Base-by-base conservation (phyloP, 2,113 vertebrate genomes). In the Ophthalmolycus amberensis region DNA sequence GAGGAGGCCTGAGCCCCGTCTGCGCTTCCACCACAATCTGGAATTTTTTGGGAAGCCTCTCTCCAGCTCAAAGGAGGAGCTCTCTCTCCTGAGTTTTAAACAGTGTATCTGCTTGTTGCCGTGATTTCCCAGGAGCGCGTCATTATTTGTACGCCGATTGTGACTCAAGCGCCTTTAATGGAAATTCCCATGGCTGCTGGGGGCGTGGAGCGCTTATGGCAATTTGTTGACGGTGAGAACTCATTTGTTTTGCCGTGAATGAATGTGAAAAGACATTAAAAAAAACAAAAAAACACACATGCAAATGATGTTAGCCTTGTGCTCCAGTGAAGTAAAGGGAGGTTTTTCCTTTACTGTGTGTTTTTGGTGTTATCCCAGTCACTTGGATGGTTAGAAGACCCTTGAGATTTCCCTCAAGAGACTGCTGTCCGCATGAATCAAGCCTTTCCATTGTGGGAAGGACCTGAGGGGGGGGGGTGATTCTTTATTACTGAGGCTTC, bases 21-120 rank as follows among this genome's bases (percentile, higher is more conserved):
- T 92, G 92, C 54, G 91, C 93, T 87, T 93, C 94, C 91, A 90
- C 87, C 94, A 93, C 95, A n/a, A 95, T 90, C 95, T 94, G 85
- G 94, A n/a, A 95, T 94, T 93, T 94, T 93, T 88, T 91, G 93
- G 90, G 90, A 87, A 89, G 90, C 94, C 88, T 29, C 93, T 93
- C 90, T 91, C 85, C 70, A 76, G 90, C 91, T 84, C 94, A 91
- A 91, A 93, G 52, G 87, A 89, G 94, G 93, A 89, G 92, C 92
- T 52, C 91, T 95, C 95, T 34, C 34, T 82, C 87, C 90, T 84
- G 95, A 94, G 94, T 93, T 92, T 93, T 90, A 94, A n/a, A 93
- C 96, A 97, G n/a, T 97, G 96, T 94, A 96, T 94, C 94, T 95
- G 97, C 97, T 96, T 97, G 97, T 95, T 96, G 95, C 94, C 90